phyloP scores from a whole-genome alignment of 2,888 invertebrate genomes.

The Troides oblongomaculatus region DNA sequence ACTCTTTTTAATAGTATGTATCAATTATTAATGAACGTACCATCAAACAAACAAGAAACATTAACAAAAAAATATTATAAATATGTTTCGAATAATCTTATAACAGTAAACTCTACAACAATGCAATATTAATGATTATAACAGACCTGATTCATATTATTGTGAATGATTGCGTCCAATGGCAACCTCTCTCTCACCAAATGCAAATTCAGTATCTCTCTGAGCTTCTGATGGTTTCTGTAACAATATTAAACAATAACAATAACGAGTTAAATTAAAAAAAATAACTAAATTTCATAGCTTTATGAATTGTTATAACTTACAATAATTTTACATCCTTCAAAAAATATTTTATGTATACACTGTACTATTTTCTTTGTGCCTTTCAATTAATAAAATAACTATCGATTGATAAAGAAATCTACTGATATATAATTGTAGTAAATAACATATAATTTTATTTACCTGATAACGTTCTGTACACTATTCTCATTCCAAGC shows the following conservation, averaged over 20 bases:
- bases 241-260: constrained; percentile 29
- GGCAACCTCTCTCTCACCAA: constrained; percentile 88
- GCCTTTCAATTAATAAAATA: too few relatives aligned
- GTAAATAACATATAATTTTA: background rate
- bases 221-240: constrained; percentile 85
- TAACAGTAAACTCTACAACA: background rate
- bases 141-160: constrained; percentile 84
- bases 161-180: constrained; percentile 86
- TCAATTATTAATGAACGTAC: too few relatives aligned
- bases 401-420: too few relatives aligned
- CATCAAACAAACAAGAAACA: too few relatives aligned
- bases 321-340: too few relatives aligned
- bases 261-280: background rate
- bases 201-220: constrained; percentile 90
- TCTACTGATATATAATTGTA: too few relatives aligned
- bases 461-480: constrained; percentile 83
- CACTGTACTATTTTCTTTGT: too few relatives aligned
- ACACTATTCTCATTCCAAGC: constrained; percentile 89
- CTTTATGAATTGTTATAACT: too few relatives aligned
- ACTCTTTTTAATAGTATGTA: too few relatives aligned
- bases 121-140: constrained; percentile 33
- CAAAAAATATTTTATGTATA: too few relatives aligned
- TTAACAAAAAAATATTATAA: background rate
- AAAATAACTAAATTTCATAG: too few relatives aligned
- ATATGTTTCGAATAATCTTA: background rate